Conservation (phyloP, 2,888 invertebrate genomes). For the Cerastoderma edule region DNA sequence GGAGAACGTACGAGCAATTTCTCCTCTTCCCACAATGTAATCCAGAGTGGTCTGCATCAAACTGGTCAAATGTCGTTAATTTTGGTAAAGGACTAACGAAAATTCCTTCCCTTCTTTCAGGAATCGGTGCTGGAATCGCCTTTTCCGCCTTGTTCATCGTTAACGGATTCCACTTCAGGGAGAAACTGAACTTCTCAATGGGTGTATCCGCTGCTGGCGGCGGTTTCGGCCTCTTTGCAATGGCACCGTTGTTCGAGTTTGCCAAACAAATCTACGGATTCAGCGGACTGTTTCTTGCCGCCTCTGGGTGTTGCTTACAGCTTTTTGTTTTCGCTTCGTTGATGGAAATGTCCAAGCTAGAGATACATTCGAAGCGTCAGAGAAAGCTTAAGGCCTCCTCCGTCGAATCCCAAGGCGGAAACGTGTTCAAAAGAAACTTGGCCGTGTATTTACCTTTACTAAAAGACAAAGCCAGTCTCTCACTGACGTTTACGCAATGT, state of each 20-base stretch:
- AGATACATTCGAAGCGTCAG: conserved; percentile 10
- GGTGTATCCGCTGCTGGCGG: conserved; percentile 46
- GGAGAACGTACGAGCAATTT: no score
- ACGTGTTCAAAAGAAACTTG: background rate
- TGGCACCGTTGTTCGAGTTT: conserved; percentile 44
- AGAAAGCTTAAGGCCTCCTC: conserved; percentile 3
- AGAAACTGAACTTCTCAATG: conserved; percentile 42
- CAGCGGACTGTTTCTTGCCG: conserved; percentile 48
- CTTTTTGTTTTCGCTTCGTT: conserved; percentile 37
- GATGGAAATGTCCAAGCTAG: conserved; percentile 12
- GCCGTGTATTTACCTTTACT: background rate
- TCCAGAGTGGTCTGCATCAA: no score
- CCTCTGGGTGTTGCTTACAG: conserved; percentile 41
- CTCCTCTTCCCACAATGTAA: no score
- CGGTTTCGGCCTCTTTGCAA: conserved; percentile 46
- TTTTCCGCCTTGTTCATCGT: conserved; percentile 19
- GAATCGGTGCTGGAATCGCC: conserved; percentile 12
- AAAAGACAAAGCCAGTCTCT: conserved; percentile 9
- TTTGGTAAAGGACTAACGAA: no score
- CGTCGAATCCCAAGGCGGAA: background rate
- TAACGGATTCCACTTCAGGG: conserved; percentile 44
- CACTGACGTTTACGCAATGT: conserved; percentile 10
- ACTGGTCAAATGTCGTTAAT: no score
- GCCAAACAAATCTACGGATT: conserved; percentile 35
- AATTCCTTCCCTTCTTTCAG: conserved; percentile 6